A percentile compares a stretch with the other conserved stretches of the same genome.
Evolutionary conservation across 2,888 invertebrate genomes (phyloP).

Genomic region (Heliothis peltigera): DNA sequence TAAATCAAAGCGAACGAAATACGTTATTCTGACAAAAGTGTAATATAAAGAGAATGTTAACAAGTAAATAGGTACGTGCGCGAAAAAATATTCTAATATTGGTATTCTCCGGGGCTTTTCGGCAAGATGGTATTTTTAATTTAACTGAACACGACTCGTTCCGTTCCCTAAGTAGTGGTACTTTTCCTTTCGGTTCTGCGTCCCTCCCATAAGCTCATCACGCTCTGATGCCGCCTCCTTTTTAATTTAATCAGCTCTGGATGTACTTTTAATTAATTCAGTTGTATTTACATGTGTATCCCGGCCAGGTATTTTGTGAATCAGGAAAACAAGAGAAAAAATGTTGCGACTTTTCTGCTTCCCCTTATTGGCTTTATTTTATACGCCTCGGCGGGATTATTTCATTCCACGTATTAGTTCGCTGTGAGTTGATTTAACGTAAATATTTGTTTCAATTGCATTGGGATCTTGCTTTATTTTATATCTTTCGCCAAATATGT

Average conservation of each 20-base stretch:
- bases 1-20: constrained; percentile 55
- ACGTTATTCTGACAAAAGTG: constrained; percentile 40
- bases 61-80: constrained; percentile 49
- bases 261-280: constrained; percentile 50
- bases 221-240: constrained; percentile 45
- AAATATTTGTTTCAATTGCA: constrained; percentile 10
- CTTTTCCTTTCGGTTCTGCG: constrained; percentile 35
- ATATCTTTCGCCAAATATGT: not conserved
- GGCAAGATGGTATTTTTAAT: constrained; percentile 62
- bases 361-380: constrained; percentile 27
- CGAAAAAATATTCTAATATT: constrained; percentile 55
- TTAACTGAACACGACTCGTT: constrained; percentile 51
- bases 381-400: not conserved
- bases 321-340: constrained; percentile 18
- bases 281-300: constrained; percentile 45
- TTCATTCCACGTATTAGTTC: constrained; percentile 3
- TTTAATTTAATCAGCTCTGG: constrained; percentile 49
- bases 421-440: not conserved
- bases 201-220: constrained; percentile 43
- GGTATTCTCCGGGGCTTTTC: constrained; percentile 48
- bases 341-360: constrained; percentile 16
- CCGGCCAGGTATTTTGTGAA: constrained; percentile 26
- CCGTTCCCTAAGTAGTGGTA: constrained; percentile 39
- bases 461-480: not conserved
- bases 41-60: constrained; percentile 51